A percentile compares a stretch with the other conserved stretches of the same genome.
phyloP scores from a whole-genome alignment of 2,113 vertebrate genomes.

The Eptesicus fuscus region DNA sequence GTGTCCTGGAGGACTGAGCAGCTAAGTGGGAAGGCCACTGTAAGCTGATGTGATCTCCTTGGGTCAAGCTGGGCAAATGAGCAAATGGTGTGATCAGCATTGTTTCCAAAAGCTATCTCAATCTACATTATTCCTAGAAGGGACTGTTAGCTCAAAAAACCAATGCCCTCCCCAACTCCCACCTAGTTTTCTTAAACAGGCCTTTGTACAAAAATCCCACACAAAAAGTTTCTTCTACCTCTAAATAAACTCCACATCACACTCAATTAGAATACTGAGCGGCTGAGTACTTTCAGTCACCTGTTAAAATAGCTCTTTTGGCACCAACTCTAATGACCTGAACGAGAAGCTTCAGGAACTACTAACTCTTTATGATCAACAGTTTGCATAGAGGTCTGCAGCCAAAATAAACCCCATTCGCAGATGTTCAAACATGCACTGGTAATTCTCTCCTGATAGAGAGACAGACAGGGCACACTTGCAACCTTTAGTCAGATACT shows the following conservation, averaged over 20 bases:
- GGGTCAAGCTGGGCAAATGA: not conserved
- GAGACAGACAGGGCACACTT: not conserved
- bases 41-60: not conserved
- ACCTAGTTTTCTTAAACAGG: not conserved
- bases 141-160: not conserved
- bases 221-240: not conserved
- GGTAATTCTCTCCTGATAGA: not conserved
- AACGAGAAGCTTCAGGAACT: constrained; percentile 43
- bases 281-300: constrained; percentile 15
- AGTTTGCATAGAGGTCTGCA: constrained; percentile 55
- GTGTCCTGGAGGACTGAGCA: too few relatives aligned
- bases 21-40: too few relatives aligned
- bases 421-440: not conserved
- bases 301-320: constrained; percentile 44
- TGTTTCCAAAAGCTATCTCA: not conserved
- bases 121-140: not conserved
- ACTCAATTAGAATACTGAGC: not conserved
- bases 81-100: too few relatives aligned
- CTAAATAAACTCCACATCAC: not conserved
- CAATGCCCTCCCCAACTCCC: too few relatives aligned
- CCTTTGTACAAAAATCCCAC: not conserved
- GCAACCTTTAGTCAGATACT: not conserved
- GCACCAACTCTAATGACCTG: constrained; percentile 36
- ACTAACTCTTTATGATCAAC: constrained; percentile 21
- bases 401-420: constrained; percentile 42